Conservation (phyloP, 2,113 vertebrate species). For the Varanus komodoensis region DNA sequence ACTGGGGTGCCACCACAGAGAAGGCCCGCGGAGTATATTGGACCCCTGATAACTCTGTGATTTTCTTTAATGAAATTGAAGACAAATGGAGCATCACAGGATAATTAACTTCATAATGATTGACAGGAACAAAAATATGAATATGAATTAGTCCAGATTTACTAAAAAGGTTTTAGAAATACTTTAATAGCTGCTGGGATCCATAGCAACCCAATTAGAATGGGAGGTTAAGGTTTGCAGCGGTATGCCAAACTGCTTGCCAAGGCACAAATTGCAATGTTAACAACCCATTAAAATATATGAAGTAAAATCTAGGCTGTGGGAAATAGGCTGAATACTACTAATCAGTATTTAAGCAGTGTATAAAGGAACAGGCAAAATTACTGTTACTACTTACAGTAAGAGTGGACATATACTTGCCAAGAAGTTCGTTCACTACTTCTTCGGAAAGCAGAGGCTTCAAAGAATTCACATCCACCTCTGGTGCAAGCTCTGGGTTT, state of each 20-base stretch:
- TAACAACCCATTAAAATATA: background rate
- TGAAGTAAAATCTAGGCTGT: background rate
- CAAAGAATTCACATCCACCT: conserved; percentile 87
- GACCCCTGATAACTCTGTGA: background rate
- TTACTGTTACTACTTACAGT: conserved; percentile 81
- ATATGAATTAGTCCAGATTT: background rate
- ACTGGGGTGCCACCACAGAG: too few relatives aligned
- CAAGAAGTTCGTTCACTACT: conserved; percentile 89
- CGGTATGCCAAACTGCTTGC: background rate
- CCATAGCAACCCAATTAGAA: background rate
- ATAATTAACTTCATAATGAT: background rate
- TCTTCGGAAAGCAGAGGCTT: conserved; percentile 85
- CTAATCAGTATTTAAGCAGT: background rate
- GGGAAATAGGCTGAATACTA: too few relatives aligned
- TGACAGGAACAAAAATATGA: background rate
- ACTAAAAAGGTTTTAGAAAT: background rate
- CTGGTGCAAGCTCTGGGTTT: conserved; percentile 86
- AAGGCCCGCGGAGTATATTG: background rate
- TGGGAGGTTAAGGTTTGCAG: background rate
- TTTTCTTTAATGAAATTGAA: background rate
- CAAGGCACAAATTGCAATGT: too few relatives aligned
- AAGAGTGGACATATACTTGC: conserved; percentile 93
- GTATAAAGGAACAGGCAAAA: background rate
- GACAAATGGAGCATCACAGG: background rate
- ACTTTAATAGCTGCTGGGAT: background rate